Evolutionary conservation across 2,888 invertebrate species (phyloP).

Genomic region (Dicyrtomina minuta): DNA sequence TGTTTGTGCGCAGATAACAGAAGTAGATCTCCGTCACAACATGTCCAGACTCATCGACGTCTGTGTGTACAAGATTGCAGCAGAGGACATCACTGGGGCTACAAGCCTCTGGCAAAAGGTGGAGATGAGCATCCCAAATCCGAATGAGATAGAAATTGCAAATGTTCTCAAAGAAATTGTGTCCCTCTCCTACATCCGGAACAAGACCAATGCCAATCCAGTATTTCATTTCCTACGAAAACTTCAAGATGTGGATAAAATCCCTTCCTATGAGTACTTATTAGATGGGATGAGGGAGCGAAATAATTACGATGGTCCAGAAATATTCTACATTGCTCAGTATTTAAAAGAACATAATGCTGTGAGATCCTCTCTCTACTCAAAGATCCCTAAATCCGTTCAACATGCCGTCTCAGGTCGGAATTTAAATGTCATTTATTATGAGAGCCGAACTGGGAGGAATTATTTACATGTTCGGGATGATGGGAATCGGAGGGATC

Average conservation of each 20-base stretch:
- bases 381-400: slow-evolving; percentile 29
- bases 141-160: slow-evolving; percentile 8
- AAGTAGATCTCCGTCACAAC: slow-evolving; percentile 30
- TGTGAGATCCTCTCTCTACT: slow-evolving; percentile 16
- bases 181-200: slow-evolving; percentile 23
- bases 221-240: slow-evolving; percentile 18
- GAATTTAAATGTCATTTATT: slow-evolving; percentile 21
- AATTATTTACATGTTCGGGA: slow-evolving; percentile 26
- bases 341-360: slow-evolving; percentile 33
- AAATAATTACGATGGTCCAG: slow-evolving; percentile 22
- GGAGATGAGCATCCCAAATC: slow-evolving; percentile 23
- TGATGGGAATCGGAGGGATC: slow-evolving; percentile 24
- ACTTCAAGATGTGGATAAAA: slow-evolving; percentile 21
- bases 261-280: slow-evolving; percentile 27
- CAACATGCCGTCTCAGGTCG: slow-evolving; percentile 23
- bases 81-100: slow-evolving; percentile 20
- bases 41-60: slow-evolving; percentile 24
- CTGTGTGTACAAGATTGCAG: slow-evolving; percentile 26
- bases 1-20: slow-evolving; percentile 11
- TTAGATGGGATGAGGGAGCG: slow-evolving; percentile 13
- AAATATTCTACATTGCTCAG: slow-evolving; percentile 29
- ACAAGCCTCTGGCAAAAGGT: slow-evolving; percentile 19
- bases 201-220: slow-evolving; percentile 29
- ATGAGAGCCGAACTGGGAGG: neutral
- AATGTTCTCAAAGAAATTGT: slow-evolving; percentile 22